Evolutionary conservation across 2,797 vertebrate genomes (phyloP).

Genomic region (Myotis planiceps): DNA sequence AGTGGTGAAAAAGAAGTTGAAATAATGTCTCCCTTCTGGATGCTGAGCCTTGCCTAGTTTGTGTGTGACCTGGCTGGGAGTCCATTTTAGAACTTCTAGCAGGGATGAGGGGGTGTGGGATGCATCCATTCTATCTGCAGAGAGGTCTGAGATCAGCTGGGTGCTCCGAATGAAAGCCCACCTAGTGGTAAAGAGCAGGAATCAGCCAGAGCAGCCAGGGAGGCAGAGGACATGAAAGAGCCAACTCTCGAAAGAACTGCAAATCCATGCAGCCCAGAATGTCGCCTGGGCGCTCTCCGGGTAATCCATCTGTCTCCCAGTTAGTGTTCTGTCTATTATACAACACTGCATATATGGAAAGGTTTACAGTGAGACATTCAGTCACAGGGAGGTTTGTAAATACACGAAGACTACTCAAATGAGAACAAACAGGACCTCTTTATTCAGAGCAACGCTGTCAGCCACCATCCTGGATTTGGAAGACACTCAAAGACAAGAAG

Average conservation of each 20-base stretch:
- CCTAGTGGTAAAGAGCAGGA: background rate
- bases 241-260: background rate
- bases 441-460: background rate
- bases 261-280: background rate
- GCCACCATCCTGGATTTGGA: background rate
- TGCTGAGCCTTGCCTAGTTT: background rate
- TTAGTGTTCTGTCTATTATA: background rate
- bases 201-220: background rate
- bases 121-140: background rate
- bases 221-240: background rate
- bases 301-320: background rate
- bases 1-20: background rate
- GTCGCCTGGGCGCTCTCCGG: background rate
- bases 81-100: background rate
- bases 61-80: background rate
- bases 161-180: background rate
- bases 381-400: background rate
- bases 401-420: background rate
- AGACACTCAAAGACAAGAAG: background rate
- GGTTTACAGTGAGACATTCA: background rate
- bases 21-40: background rate
- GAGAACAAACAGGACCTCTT: background rate
- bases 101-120: background rate
- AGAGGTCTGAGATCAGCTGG: background rate
- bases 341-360: background rate